Percentiles rank a stretch among this genome's conserved stretches.
Conservation (phyloP, 2,888 invertebrate species). For the Synanthedon myopaeformis region DNA sequence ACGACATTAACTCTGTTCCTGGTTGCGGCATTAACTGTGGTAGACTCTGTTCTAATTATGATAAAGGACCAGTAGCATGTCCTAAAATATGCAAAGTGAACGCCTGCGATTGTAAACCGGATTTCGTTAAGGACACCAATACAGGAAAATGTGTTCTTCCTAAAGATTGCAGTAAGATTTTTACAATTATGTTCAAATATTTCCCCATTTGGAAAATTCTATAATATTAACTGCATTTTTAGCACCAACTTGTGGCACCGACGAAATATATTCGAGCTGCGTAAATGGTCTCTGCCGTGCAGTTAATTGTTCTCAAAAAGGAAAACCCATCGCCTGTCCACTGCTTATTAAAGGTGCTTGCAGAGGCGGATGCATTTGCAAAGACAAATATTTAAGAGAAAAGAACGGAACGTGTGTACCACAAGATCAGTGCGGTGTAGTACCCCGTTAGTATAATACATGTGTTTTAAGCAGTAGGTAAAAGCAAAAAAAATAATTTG, state of each 20-base stretch:
- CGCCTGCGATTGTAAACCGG: slow-evolving; percentile 20
- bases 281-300: slow-evolving; percentile 22
- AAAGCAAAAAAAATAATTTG: no score
- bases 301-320: slow-evolving; percentile 24
- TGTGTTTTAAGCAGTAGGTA: no score
- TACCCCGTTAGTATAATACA: no score
- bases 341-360: slow-evolving; percentile 15
- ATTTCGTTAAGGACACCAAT: slow-evolving; percentile 13
- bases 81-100: slow-evolving; percentile 8
- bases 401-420: slow-evolving; percentile 23
- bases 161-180: slow-evolving; percentile 13
- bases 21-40: slow-evolving; percentile 17
- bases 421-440: slow-evolving; percentile 13
- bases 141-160: slow-evolving; percentile 16
- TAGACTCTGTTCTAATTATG: slow-evolving; percentile 7
- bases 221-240: neutral
- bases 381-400: slow-evolving; percentile 18
- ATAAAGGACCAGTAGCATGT: slow-evolving; percentile 7
- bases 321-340: slow-evolving; percentile 16
- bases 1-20: slow-evolving; percentile 16
- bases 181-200: no score
- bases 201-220: no score
- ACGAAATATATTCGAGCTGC: slow-evolving; percentile 24
- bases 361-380: slow-evolving; percentile 26
- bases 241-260: slow-evolving; percentile 13